A percentile compares a stretch with the other conserved stretches of the same genome.
Conservation (phyloP, 1,140 invertebrate species). For the Ericerus pela region DNA sequence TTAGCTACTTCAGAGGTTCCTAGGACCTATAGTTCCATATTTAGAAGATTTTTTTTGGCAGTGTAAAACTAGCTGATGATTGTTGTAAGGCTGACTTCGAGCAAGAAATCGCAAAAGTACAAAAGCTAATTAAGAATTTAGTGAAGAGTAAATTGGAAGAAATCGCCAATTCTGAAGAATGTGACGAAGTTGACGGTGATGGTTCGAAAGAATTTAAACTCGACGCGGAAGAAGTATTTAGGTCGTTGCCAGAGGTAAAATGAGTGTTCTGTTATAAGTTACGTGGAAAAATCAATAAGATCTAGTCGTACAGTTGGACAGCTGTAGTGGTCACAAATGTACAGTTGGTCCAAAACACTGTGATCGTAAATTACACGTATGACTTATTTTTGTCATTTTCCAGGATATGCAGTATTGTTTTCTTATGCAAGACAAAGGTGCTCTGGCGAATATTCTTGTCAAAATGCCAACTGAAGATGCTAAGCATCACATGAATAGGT, state of each 20-base stretch:
- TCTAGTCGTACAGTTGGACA: too few species aligned
- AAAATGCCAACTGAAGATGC: neutral
- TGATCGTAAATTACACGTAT: too few species aligned
- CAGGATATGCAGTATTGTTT: conserved; percentile 1
- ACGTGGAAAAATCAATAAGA: too few species aligned
- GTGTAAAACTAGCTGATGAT: neutral
- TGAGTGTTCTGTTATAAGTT: too few species aligned
- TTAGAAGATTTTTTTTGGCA: neutral
- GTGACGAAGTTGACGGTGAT: neutral
- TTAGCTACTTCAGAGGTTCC: too few species aligned
- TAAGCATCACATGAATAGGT: neutral
- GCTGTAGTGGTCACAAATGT: too few species aligned
- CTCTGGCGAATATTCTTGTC: neutral
- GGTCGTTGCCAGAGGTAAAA: neutral
- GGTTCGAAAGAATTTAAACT: neutral
- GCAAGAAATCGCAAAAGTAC: neutral
- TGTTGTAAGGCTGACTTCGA: neutral
- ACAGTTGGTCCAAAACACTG: too few species aligned
- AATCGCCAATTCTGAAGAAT: neutral
- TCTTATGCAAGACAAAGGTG: neutral
- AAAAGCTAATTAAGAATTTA: neutral
- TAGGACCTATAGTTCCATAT: too few species aligned
- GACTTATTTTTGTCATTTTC: too few species aligned
- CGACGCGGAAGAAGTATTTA: neutral
- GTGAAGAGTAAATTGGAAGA: too few species aligned